phyloP scores from a whole-genome alignment of 92 coral and sea anemone species.

The Epizoanthus scotinus region DNA sequence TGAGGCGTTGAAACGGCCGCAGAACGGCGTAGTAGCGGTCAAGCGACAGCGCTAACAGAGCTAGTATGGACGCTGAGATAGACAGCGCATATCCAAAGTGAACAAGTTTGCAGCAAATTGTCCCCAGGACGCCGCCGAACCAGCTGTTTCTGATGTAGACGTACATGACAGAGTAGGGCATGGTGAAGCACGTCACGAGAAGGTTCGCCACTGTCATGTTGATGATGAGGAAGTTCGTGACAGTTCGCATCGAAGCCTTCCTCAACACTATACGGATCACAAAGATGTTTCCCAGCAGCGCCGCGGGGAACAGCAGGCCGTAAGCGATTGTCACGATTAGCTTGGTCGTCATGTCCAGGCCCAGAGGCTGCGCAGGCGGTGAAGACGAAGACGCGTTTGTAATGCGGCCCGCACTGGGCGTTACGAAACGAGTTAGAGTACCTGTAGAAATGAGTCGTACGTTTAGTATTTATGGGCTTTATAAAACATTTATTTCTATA shows the following conservation, averaged over 20 bases:
- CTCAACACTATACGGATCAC: slow-evolving; percentile 69
- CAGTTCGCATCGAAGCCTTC: slow-evolving; percentile 64
- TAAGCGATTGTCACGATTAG: slow-evolving; percentile 63
- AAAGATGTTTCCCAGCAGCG: slow-evolving; percentile 70
- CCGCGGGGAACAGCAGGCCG: slow-evolving; percentile 64
- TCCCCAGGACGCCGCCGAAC: slow-evolving; percentile 67
- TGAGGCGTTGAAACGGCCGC: slow-evolving; percentile 60
- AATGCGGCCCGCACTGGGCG: neutral
- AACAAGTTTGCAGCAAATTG: slow-evolving; percentile 63
- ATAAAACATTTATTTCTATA: too few species aligned
- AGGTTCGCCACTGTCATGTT: slow-evolving; percentile 86
- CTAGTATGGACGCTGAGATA: slow-evolving; percentile 82
- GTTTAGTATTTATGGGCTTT: too few species aligned
- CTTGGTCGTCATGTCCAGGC: slow-evolving; percentile 45
- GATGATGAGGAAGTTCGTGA: slow-evolving; percentile 74
- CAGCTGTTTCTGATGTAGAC: slow-evolving; percentile 50
- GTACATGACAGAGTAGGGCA: slow-evolving; percentile 71
- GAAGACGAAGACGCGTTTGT: neutral
- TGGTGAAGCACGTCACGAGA: slow-evolving; percentile 65
- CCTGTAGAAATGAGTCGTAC: neutral
- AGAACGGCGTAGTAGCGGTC: slow-evolving; percentile 80
- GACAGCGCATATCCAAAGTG: slow-evolving; percentile 82
- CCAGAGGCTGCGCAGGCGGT: neutral
- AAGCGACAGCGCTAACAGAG: slow-evolving; percentile 65
- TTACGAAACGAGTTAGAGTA: slow-evolving; percentile 8